Base-by-base conservation (phyloP, 2,797 vertebrate species). In the Melanotaenia boesemani region DNA sequence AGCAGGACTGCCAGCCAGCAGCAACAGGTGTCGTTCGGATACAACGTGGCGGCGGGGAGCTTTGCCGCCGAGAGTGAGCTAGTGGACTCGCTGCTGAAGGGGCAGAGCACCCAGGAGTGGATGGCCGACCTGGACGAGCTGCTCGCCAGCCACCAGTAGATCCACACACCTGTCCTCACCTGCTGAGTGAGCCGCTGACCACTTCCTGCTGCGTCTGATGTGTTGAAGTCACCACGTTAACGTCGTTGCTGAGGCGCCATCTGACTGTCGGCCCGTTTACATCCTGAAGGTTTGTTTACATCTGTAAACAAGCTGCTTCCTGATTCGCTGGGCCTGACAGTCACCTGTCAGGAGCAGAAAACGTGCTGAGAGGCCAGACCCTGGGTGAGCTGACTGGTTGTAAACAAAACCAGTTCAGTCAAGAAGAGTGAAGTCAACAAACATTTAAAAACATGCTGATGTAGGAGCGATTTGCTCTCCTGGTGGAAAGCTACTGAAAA, bases 101-200 rank as follows among this genome's bases (percentile, higher is more conserved):
- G 95, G 67, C 97, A 97, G 94, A 96, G 96, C 92, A 96, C 97
- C 0, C 97, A 99, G 91, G 98, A 99, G 88, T 99, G 98, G 98
- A 99, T 99, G 94, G 96, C 95, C 9, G 97, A 99, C 73, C 90
- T 99, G 91, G 97, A 99, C 3, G 97, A 98, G 70, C 94, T 99
- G 79, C 92, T 99, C 69, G 97, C 97, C 79, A 95, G 94, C 86
- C 97, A 98, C 90, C 97, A 93, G 57, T 93, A 92, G 81, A 41
- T 13, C 11, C 26, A 36, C 2, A 0, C 54, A 28, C 4, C 11
- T 12, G 32, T 20, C 54, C 41, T 46, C 41, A 46, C 41, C 41
- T 46, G 20, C 55, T 37, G 30, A 44, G 44, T 20, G 44, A 34
- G 36, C 22, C 15, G 5, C 54, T 4, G 30, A 8, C 10, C 5